phyloP scores from a whole-genome alignment of 2,113 vertebrate species.

The Pogonocichla stellata region DNA sequence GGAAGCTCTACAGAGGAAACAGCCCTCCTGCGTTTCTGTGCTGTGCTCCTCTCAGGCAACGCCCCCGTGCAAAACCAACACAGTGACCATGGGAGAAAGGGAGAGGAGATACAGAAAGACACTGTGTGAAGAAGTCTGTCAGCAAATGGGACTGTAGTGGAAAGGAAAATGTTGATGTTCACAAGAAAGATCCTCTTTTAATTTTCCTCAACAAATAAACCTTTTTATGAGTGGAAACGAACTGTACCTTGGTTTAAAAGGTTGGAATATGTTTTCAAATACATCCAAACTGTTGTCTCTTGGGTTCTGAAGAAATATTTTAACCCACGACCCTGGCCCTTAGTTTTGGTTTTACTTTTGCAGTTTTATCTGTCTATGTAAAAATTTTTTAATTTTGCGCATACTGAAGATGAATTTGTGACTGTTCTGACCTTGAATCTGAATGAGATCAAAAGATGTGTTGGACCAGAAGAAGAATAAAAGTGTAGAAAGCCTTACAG shows the following conservation, averaged over 20 bases:
- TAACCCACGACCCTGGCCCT: neutral
- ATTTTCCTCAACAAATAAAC: neutral
- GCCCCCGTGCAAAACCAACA: too few relatives aligned
- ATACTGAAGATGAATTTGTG: neutral
- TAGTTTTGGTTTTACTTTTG: neutral
- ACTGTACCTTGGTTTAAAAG: neutral
- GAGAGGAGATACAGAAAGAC: neutral
- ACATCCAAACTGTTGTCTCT: neutral
- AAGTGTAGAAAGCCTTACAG: neutral
- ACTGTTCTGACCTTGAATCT: neutral
- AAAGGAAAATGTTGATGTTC: neutral
- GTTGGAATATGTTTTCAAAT: neutral
- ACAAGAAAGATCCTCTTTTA: neutral
- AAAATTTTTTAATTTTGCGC: conserved; percentile 11
- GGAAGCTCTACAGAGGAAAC: too few relatives aligned
- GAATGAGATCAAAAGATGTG: neutral
- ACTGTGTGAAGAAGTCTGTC: neutral
- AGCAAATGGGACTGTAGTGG: neutral
- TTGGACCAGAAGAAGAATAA: conserved; percentile 10
- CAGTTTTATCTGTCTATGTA: neutral
- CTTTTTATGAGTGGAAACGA: neutral
- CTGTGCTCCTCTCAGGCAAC: too few relatives aligned
- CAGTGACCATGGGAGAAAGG: neutral
- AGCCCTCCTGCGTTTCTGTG: too few relatives aligned
- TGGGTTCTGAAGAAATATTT: neutral